Evolutionary conservation across 2,797 vertebrate genomes (phyloP).

Genomic region (Enteromius thamalakanensis): DNA sequence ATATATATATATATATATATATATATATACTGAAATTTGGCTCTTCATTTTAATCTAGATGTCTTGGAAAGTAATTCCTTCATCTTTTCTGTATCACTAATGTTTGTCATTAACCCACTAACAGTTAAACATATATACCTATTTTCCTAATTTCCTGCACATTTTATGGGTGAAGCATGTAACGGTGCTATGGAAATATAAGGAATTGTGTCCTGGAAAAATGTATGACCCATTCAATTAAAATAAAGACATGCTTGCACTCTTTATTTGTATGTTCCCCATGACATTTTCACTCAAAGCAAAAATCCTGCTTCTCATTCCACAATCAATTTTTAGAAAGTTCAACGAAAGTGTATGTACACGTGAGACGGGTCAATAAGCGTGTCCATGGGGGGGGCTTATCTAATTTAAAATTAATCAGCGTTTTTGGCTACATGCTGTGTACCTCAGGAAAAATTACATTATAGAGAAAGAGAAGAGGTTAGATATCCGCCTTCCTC

Average conservation of each 20-base stretch:
- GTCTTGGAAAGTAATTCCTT: background rate
- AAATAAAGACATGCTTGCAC: conserved; percentile 9
- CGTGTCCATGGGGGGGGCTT: conserved; percentile 41
- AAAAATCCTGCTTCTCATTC: conserved; percentile 55
- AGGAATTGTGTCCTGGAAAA: conserved; percentile 2
- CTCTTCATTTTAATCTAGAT: background rate
- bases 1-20: too few species aligned
- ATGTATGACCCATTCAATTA: conserved; percentile 31
- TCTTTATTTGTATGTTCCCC: conserved; percentile 20
- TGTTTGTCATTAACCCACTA: background rate
- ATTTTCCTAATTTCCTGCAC: conserved; percentile 20
- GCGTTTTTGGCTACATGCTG: conserved; percentile 45
- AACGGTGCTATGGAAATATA: conserved; percentile 9
- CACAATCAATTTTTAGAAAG: conserved; percentile 43
- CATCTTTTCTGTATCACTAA: background rate
- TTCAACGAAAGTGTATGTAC: conserved; percentile 31
- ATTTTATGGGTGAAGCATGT: background rate
- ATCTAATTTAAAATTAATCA: conserved; percentile 59
- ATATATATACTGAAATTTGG: too few species aligned
- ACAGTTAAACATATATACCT: conserved; percentile 33
- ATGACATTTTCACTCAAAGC: conserved; percentile 29
- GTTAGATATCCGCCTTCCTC: conserved; percentile 46
- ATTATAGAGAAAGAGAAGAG: conserved; percentile 48
- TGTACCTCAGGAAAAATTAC: conserved; percentile 48
- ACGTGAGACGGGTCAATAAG: conserved; percentile 53